Percentiles rank a stretch among this genome's conserved stretches.
Evolutionary conservation across 1,140 invertebrate species (phyloP).

Genomic region (Calephelis virginiensis): DNA sequence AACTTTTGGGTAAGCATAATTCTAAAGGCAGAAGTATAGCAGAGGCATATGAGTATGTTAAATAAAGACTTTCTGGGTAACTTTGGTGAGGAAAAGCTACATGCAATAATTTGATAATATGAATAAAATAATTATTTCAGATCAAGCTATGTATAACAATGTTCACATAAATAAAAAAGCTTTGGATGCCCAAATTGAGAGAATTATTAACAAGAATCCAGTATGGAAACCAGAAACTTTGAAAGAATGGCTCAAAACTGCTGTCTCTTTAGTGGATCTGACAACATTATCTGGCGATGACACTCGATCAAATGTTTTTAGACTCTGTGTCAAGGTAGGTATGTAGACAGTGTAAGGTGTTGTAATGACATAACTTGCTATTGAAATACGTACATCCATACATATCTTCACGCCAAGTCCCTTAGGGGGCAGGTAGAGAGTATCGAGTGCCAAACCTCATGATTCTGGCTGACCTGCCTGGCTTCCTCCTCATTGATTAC

Average conservation of each 20-base stretch:
- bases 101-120: not conserved
- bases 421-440: no score
- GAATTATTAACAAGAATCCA: slow-evolving; percentile 53
- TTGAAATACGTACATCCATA: no score
- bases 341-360: not conserved
- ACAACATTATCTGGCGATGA: slow-evolving; percentile 96
- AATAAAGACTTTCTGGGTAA: no score
- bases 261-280: slow-evolving; percentile 92
- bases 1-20: not conserved
- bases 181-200: slow-evolving; percentile 78
- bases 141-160: slow-evolving; percentile 64
- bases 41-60: no score
- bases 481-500: no score
- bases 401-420: no score
- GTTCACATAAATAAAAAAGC: slow-evolving; percentile 81
- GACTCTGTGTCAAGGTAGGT: slow-evolving; percentile 89
- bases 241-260: slow-evolving; percentile 88
- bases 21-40: no score
- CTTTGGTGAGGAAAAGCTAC: no score
- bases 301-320: slow-evolving; percentile 87
- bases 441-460: no score
- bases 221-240: slow-evolving; percentile 77
- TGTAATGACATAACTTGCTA: no score
- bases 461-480: no score
- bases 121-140: not conserved